Percentiles rank a stretch among this genome's conserved stretches.
phyloP scores from a whole-genome alignment of 2,888 invertebrate genomes.

The Plusia festucae region DNA sequence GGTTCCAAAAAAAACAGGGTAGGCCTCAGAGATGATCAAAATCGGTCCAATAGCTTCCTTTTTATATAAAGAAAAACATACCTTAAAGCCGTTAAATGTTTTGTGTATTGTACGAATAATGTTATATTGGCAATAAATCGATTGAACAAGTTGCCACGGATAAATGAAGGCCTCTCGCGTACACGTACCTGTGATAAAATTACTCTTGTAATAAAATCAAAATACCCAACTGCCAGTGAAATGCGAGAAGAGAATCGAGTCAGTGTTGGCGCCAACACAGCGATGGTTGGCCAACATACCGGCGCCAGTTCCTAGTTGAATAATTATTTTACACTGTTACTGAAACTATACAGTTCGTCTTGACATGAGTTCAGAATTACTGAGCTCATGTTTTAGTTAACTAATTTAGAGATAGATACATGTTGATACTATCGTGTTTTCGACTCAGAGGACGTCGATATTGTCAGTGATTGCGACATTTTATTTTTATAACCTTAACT shows the following conservation, averaged over 20 bases:
- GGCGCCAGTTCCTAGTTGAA: conserved; percentile 65
- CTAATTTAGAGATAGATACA: conserved; percentile 8
- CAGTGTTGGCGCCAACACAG: conserved; percentile 62
- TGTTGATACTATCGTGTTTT: not conserved
- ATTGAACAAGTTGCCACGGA: conserved; percentile 59
- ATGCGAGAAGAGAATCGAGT: conserved; percentile 49
- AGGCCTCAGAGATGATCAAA: no score
- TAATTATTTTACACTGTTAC: conserved; percentile 39
- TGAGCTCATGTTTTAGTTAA: conserved; percentile 20
- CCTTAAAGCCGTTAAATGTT: no score
- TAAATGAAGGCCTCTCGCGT: conserved; percentile 61
- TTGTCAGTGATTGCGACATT: no score
- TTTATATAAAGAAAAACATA: no score
- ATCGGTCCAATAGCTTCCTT: no score
- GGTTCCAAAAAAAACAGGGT: no score
- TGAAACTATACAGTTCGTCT: conserved; percentile 18
- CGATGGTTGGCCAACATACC: conserved; percentile 34
- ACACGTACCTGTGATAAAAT: conserved; percentile 63
- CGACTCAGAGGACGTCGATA: no score
- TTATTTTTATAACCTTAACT: no score
- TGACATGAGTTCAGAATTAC: conserved; percentile 21
- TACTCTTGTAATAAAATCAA: conserved; percentile 67
- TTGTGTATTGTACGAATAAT: conserved; percentile 54
- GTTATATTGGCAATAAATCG: conserved; percentile 73
- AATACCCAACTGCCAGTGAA: conserved; percentile 47